phyloP scores from a whole-genome alignment of 1,140 invertebrate genomes.

The Matsumurasca onukii region DNA sequence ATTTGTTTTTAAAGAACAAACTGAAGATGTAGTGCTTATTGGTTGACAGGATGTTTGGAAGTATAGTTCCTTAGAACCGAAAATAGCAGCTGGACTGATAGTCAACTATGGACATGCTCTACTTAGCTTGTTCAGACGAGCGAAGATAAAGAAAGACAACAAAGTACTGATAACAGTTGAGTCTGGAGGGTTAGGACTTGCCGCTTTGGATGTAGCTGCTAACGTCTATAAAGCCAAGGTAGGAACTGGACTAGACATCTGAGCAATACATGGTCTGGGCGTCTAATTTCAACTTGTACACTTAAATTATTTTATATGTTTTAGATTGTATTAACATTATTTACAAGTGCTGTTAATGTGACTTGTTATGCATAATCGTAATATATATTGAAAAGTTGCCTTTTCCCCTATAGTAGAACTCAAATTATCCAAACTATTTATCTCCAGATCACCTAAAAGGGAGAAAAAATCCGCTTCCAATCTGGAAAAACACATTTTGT shows the following conservation, averaged over 20 bases:
- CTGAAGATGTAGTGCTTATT: conserved; percentile 27
- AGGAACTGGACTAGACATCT: conserved; percentile 25
- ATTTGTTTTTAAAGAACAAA: conserved; percentile 2
- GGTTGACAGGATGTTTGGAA: conserved; percentile 56
- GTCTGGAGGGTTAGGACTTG: conserved; percentile 58
- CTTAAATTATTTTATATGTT: too few species aligned
- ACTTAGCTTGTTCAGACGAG: conserved; percentile 55
- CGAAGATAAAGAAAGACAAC: conserved; percentile 54
- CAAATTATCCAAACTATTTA: too few species aligned
- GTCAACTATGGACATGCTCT: conserved; percentile 59
- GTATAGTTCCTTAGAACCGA: conserved; percentile 50
- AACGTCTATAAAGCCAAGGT: conserved; percentile 62
- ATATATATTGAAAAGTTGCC: too few species aligned
- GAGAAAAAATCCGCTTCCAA: too few species aligned
- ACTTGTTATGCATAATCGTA: too few species aligned
- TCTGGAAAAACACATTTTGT: too few species aligned
- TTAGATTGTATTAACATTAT: too few species aligned
- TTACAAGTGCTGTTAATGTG: too few species aligned
- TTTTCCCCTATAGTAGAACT: too few species aligned
- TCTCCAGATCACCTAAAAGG: too few species aligned
- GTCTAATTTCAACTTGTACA: too few species aligned
- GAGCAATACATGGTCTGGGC: not conserved
- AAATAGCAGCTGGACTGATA: conserved; percentile 52
- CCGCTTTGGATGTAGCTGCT: conserved; percentile 60
- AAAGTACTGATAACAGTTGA: conserved; percentile 59